Evolutionary conservation across 2,113 vertebrate genomes (phyloP), one percentile per base, ranked within the genome.

Genomic region (Balaenoptera acutorostrata): DNA sequence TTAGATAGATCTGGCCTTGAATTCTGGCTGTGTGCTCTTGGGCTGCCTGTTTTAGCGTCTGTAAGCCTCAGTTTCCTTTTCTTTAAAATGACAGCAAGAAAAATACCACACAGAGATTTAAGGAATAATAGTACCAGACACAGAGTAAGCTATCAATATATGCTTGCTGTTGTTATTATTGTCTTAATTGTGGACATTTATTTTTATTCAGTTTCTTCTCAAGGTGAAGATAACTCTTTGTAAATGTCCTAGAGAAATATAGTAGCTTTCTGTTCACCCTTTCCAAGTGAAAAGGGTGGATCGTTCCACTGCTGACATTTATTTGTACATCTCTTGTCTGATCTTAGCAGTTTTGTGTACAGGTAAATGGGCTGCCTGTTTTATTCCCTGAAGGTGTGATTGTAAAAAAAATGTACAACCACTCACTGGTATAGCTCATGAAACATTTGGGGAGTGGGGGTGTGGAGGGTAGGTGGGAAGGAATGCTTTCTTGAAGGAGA

Each of bases 221-320:
- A 96, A 36, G 59, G 89, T 98, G 98, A 98, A 96, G 98, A 96
- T 98, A 98, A 98, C 98, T 97, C 90, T 97, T 97, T 97, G 39
- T 81, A 93, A 98, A 98, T 98, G 98, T 98, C 98, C 98, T 98
- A 98, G 52, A 98, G 96, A 95, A 99, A 98, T 96, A 98, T 41
- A 98, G 98, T 98, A 99, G 98, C 31, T 98, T 98, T 98, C 98
- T 99, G 98, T 98, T 98, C 97, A 98, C 84, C 95, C 97, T 98
- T 98, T 98, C 64, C 94, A 96, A 98, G 98, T 97, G 95, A 98
- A 98, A 97, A 97, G 83, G 96, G 93, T 98, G 98, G 96, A 98
- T 98, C 96, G 96, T 99, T 98, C 98, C 98, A 98, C 97, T 99
- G 97, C 98, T 99, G 98, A 99, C 98, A 99, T 96, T 85, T 97